Evolutionary conservation across 2,113 vertebrate genomes (phyloP).

Genomic region (Centropus unirufus): DNA sequence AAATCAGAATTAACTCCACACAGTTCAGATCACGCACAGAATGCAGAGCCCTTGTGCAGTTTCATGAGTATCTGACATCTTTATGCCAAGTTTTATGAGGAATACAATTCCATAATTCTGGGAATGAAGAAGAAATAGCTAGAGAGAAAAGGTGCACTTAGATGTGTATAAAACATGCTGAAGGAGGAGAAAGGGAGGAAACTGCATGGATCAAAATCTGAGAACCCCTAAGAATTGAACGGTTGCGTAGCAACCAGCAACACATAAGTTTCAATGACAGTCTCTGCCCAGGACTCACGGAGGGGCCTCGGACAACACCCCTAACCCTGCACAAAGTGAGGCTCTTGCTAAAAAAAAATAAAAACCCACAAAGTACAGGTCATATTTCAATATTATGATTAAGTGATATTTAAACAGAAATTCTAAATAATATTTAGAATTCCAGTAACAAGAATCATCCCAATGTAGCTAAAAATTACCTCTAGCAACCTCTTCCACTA

Average conservation of each 20-base stretch:
- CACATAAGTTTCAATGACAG: rapidly evolving
- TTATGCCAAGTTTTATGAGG: background rate
- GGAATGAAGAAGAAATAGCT: background rate
- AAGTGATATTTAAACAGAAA: background rate
- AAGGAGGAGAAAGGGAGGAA: background rate
- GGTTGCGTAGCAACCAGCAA: background rate
- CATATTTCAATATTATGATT: background rate
- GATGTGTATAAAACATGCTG: background rate
- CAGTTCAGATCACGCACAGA: background rate
- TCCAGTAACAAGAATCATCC: background rate
- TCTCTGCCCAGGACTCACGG: background rate
- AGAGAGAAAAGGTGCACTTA: rapidly evolving
- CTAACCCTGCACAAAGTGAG: background rate
- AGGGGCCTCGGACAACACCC: background rate
- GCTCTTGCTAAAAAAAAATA: background rate
- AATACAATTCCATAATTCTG: background rate
- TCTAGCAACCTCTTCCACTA: conserved; percentile 25
- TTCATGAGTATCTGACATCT: background rate
- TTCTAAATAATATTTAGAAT: background rate
- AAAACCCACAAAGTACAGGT: background rate
- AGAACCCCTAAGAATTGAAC: background rate
- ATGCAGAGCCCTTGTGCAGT: background rate
- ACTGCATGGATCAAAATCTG: background rate
- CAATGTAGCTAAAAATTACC: conserved; percentile 46
- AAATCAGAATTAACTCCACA: background rate